A percentile compares a stretch with the other conserved stretches of the same genome.
These are phyloP conservation scores for Panagrolaimus sp. DNA, from an alignment of 1,140 invertebrate genomes.

Conservation along the genomic window DNA sequence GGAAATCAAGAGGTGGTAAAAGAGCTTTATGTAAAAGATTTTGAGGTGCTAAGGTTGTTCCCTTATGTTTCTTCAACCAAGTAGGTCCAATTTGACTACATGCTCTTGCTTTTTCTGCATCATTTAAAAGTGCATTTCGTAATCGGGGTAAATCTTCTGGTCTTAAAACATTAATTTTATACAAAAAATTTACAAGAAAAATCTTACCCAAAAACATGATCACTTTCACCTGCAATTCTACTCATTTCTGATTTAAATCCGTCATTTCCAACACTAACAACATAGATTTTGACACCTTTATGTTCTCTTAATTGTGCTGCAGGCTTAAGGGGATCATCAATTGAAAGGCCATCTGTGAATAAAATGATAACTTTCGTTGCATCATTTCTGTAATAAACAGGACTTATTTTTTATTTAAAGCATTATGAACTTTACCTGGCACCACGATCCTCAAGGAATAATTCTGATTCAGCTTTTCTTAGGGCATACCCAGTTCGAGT, in stretches of 20 bases:
- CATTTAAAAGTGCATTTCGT: constrained; percentile 35
- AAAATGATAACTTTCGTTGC: constrained; percentile 48
- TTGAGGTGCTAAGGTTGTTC: constrained; percentile 7
- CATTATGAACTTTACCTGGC: constrained; percentile 35
- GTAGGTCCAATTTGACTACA: constrained; percentile 47
- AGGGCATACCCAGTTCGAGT: constrained; percentile 50
- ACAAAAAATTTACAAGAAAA: constrained; percentile 13
- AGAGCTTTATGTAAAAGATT: constrained; percentile 16
- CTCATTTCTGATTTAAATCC: constrained; percentile 47
- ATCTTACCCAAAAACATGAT: constrained; percentile 48
- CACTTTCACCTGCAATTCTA: constrained; percentile 44
- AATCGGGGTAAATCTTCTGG: constrained; percentile 42
- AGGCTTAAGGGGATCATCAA: constrained; percentile 53
- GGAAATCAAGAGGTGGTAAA: constrained; percentile 4
- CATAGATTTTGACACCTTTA: constrained; percentile 51
- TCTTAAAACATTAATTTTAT: constrained; percentile 24
- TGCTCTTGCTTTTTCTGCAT: constrained; percentile 43
- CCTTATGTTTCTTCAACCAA: constrained; percentile 1
- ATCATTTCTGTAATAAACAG: constrained; percentile 37
- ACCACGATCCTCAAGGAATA: constrained; percentile 45
- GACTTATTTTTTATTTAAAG: constrained; percentile 1
- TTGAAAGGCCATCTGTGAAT: constrained; percentile 52
- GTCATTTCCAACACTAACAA: constrained; percentile 44
- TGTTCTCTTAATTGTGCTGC: constrained; percentile 43
- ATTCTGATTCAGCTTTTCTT: constrained; percentile 51